A percentile compares a stretch with the other conserved stretches of the same genome.
Conservation (phyloP, 2,113 vertebrate species). For the Zootoca vivipara region DNA sequence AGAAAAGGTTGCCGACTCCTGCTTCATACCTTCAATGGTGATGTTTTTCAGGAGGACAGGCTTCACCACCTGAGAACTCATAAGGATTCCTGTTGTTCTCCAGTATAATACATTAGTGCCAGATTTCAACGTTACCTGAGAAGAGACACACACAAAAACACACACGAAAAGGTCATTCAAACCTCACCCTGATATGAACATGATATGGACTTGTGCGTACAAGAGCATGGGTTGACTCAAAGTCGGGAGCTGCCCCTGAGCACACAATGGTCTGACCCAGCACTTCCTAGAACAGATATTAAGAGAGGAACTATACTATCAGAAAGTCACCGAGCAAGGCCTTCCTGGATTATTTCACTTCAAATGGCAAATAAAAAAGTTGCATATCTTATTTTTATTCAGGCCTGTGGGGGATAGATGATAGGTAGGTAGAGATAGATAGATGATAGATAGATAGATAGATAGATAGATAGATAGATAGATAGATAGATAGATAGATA, state of each 20-base stretch:
- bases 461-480: no score
- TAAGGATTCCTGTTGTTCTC: constrained; percentile 92
- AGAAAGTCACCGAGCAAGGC: no score
- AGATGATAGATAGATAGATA: no score
- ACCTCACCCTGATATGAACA: not conserved
- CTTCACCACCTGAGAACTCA: constrained; percentile 89
- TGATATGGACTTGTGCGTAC: not conserved
- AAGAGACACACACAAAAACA: not conserved
- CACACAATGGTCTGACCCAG: not conserved
- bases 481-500: no score
- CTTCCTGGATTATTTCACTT: not conserved
- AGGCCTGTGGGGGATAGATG: no score
- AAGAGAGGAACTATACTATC: not conserved
- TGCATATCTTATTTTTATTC: no score
- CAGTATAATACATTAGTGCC: constrained; percentile 96
- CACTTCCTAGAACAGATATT: not conserved
- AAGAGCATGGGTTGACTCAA: not conserved
- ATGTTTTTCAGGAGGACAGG: constrained; percentile 95
- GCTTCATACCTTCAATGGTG: constrained; percentile 89
- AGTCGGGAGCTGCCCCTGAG: no score
- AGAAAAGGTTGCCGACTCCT: not conserved
- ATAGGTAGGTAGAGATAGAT: no score
- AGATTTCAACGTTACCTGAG: constrained; percentile 90
- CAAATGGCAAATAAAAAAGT: not conserved
- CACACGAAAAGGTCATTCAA: not conserved